Evolutionary conservation across 2,113 vertebrate species (phyloP).

Genomic region (Rafetus swinhoei): DNA sequence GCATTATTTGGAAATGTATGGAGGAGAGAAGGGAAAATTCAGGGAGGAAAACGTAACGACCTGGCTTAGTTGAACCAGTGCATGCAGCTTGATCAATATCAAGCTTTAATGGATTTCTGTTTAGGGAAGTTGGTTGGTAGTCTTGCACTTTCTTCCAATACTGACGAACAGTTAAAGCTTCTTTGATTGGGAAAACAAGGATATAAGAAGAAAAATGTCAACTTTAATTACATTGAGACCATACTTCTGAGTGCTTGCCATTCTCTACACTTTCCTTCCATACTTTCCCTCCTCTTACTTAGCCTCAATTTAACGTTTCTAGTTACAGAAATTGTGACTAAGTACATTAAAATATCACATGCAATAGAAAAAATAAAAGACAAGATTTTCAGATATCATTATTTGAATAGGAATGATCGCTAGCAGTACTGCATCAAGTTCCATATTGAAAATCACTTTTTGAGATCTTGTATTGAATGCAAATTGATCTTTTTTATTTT

Average conservation of each 20-base stretch:
- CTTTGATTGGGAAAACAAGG: not conserved
- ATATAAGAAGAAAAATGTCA: not conserved
- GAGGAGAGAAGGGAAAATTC: not conserved
- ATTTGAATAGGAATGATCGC: not conserved
- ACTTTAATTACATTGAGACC: not conserved
- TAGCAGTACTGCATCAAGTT: not conserved
- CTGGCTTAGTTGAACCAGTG: slow-evolving; percentile 63
- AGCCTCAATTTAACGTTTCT: not conserved
- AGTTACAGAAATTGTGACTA: not conserved
- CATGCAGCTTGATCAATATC: slow-evolving; percentile 69
- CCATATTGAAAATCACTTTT: not conserved
- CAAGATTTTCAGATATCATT: not conserved
- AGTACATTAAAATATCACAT: not conserved
- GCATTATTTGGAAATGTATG: slow-evolving; percentile 31
- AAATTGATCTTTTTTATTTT: not conserved
- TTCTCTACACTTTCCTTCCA: not conserved
- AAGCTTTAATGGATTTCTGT: slow-evolving; percentile 51
- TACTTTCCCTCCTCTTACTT: not conserved
- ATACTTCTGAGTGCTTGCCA: not conserved
- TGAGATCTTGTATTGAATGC: not conserved
- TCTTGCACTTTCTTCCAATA: slow-evolving; percentile 45
- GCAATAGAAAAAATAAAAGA: not conserved
- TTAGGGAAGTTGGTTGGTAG: slow-evolving; percentile 55
- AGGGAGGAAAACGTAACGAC: slow-evolving; percentile 48
- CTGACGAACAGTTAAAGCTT: not conserved